Base-by-base conservation (phyloP, 2,113 vertebrate genomes). In the Festucalex cinctus region DNA sequence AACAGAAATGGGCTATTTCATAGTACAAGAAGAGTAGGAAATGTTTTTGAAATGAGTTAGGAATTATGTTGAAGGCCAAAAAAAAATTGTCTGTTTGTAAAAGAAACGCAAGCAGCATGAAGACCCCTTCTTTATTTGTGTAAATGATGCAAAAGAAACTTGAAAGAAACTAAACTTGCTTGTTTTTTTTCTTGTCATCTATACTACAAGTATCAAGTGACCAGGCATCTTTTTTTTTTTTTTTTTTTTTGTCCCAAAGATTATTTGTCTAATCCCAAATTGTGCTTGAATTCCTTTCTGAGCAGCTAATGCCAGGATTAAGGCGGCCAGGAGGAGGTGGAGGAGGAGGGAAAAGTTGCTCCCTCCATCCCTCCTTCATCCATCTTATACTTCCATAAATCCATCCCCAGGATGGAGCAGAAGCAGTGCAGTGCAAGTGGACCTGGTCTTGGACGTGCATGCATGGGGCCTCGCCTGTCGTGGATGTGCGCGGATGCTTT, bases 191-290 rank as follows among this genome's bases (percentile, higher is more conserved):
- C 61, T 32, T 49, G 28, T 53, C 36, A 36, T 24, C 54, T 70
- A n/a, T 32, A 41, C 59, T n/a, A 88, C 87, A 92, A 92, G 90
- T 91, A 89, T 93, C 89, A 88, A 92, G 87, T 91, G 90, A 93
- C 94, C 93, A 90, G 59, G 36, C 36, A 91, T 89, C 87, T 89
- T 89, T 91, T 91, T 90, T 90, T 51, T n/a, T 22, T n/a, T 89
- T 89, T 91, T 91, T 90, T 90, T 51, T n/a, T 22, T n/a, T 8
- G 20, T 51, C 48, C 91, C 93, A 89, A 92, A 93, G 90, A 93
- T 90, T 92, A 93, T 93, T 91, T 93, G 92, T 94, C 92, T 96
- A 95, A 96, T 94, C 93, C 94, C 91, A 93, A 93, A 93, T 93
- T 94, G 94, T 91, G 87, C 91, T 88, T 88, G 93, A 92, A 91